phyloP scores from a whole-genome alignment of 1,140 invertebrate species.

The Goniozus legneri region DNA sequence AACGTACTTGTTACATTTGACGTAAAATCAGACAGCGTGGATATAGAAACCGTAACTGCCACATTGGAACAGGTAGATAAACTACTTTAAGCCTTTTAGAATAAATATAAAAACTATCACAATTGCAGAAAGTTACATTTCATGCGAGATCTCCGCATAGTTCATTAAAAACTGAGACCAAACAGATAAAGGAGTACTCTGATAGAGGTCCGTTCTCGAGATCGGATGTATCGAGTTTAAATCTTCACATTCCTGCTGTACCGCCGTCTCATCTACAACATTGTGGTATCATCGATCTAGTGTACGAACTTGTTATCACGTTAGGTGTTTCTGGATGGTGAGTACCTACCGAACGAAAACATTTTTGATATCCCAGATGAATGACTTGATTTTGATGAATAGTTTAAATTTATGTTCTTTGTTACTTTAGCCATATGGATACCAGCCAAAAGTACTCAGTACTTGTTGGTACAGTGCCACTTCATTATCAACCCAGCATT shows the following conservation, averaged over 20 bases:
- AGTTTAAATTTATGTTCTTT: no score
- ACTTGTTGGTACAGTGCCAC: conserved; percentile 30
- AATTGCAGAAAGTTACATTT: conserved; percentile 13
- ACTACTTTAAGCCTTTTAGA: conserved; percentile 1
- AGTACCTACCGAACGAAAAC: no score
- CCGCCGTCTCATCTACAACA: conserved; percentile 25
- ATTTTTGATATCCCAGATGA: no score
- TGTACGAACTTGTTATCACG: conserved; percentile 17
- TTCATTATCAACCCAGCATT: no score
- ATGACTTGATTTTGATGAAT: no score
- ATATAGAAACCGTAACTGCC: conserved; percentile 57
- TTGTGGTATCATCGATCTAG: conserved; percentile 23
- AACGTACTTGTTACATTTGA: conserved; percentile 59
- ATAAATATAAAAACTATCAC: no score
- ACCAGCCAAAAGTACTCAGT: conserved; percentile 19
- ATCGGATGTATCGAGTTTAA: conserved; percentile 7
- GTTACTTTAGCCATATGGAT: conserved; percentile 24
- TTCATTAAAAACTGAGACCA: not conserved
- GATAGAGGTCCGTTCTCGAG: conserved; percentile 8
- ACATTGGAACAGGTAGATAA: conserved; percentile 59
- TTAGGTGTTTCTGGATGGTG: conserved; percentile 17
- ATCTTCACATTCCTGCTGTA: conserved; percentile 21
- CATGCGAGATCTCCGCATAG: conserved; percentile 4
- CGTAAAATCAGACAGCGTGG: conserved; percentile 59
- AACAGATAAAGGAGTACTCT: not conserved